A percentile compares a stretch with the other conserved stretches of the same genome.
These are phyloP conservation scores for Lophura nycthemera DNA, from an alignment of 2,113 vertebrate genomes.

Conservation along the genomic window DNA sequence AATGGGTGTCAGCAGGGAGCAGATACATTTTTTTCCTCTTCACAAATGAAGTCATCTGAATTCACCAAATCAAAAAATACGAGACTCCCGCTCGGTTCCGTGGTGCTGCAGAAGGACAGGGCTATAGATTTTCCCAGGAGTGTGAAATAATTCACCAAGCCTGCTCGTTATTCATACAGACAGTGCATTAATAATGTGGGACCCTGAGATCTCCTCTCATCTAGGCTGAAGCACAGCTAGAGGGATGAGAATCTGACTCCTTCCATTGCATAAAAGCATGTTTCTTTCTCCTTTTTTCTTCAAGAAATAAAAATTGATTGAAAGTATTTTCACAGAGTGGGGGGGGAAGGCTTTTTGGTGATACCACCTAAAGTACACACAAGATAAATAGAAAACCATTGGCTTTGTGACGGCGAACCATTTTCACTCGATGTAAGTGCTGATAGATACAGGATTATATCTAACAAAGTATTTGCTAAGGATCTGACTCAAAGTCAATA, in stretches of 20 bases:
- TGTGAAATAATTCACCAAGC: constrained; percentile 82
- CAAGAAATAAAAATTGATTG: constrained; percentile 78
- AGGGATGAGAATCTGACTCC: constrained; percentile 81
- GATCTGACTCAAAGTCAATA: constrained; percentile 48
- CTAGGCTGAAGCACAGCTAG: constrained; percentile 78
- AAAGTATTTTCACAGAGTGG: constrained; percentile 51
- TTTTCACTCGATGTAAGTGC: constrained; percentile 64
- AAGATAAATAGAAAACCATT: constrained; percentile 74
- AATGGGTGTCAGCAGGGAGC: background rate
- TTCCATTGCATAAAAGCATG: constrained; percentile 83
- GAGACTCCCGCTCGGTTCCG: constrained; percentile 47
- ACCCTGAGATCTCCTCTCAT: constrained; percentile 85
- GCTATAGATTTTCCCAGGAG: constrained; percentile 82
- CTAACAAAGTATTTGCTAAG: constrained; percentile 67
- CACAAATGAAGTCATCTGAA: constrained; percentile 75
- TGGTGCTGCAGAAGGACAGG: constrained; percentile 70
- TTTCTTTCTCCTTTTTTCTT: constrained; percentile 11
- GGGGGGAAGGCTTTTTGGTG: constrained; percentile 33
- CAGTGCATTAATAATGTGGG: constrained; percentile 88
- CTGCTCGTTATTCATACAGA: constrained; percentile 87
- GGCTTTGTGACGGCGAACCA: constrained; percentile 52
- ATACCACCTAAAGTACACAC: constrained; percentile 65
- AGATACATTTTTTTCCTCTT: background rate
- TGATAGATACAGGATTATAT: constrained; percentile 61
- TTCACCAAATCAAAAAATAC: constrained; percentile 61